These are phyloP conservation scores for Leucoraja ocellata DNA, from an alignment of 2,797 vertebrate genomes.

Conservation along the genomic window DNA sequence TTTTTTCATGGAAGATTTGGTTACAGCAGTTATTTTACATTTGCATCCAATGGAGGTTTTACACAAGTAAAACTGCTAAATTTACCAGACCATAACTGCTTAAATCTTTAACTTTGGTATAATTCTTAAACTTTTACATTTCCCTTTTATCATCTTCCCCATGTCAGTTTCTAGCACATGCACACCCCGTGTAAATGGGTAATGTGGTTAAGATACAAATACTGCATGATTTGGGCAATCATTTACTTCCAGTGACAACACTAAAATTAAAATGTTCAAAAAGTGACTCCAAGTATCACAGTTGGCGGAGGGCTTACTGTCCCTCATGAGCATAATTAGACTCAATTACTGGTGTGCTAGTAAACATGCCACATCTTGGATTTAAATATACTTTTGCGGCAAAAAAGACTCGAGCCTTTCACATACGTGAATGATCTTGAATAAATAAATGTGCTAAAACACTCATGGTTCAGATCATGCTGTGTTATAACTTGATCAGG, in stretches of 20 bases:
- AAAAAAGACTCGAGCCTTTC: not conserved
- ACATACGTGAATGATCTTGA: not conserved
- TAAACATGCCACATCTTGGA: not conserved
- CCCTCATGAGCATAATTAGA: not conserved
- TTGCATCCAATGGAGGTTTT: not conserved
- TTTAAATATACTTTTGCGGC: not conserved
- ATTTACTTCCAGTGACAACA: conserved; percentile 31
- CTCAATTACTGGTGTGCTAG: not conserved
- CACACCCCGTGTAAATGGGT: not conserved
- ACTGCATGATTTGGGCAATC: conserved; percentile 15
- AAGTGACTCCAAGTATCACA: not conserved
- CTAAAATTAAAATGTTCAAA: conserved; percentile 9
- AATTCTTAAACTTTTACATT: conserved; percentile 4
- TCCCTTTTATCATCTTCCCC: conserved; percentile 29
- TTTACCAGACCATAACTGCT: not conserved
- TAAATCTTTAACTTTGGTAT: conserved; percentile 32
- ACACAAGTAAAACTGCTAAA: not conserved
- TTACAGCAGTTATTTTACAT: conserved; percentile 24
- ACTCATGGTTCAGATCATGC: conserved; percentile 20
- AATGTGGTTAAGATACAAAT: not conserved
- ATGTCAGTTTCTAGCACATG: conserved; percentile 28
- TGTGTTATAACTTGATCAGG: not conserved
- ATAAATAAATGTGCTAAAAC: conserved; percentile 4
- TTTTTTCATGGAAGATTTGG: conserved; percentile 27
- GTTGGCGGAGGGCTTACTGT: not conserved